Base-by-base conservation (phyloP, 2,797 vertebrate genomes). In the Rhincodon typus region DNA sequence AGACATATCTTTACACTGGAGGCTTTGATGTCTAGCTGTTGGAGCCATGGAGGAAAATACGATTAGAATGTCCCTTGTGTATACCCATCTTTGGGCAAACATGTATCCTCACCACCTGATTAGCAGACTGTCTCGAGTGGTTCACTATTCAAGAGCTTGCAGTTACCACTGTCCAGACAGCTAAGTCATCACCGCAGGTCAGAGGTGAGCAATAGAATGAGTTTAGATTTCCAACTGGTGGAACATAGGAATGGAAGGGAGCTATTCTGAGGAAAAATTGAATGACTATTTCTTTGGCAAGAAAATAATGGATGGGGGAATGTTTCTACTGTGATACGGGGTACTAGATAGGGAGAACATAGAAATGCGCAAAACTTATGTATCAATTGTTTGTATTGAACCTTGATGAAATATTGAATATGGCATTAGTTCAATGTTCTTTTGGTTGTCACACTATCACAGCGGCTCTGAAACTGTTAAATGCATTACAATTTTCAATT, bases 401-500 rank as follows among this genome's bases (percentile, higher is more conserved):
- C 94, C 0, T 72, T 74, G 46, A 34, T 95, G 25, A 77, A 77
- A 72, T 74, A n/a, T 74, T 95, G 46, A 19, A 53, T 95, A 74
- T 27, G 74, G 12, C 62, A 30, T 1, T 94, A n/a, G 66, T 19
- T 69, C 62, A 94, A 66, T 69, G 4, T 70, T 70, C 3, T 8
- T 94, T 46, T 46, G n/a, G 70, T 57, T 88, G 10, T 57, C 23
- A 62, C 57, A 10, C 13, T 34, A 17, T 53, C 69, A 8, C 27
- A 53, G 4, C 13, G 19, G 27, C 46, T 12, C 87, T 57, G 87
- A 90, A 90, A 1, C 87, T 91, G 57, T 91, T 66, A 70, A 17
- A 95, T 95, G 42, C 46, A 95, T 94, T 50, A 66, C 69, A 95
- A 95, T 74, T 74, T 66, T 74, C 46, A 95, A 34, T 46, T 72